phyloP scores from a whole-genome alignment of 2,113 vertebrate species.

The Pseudopodoces humilis region DNA sequence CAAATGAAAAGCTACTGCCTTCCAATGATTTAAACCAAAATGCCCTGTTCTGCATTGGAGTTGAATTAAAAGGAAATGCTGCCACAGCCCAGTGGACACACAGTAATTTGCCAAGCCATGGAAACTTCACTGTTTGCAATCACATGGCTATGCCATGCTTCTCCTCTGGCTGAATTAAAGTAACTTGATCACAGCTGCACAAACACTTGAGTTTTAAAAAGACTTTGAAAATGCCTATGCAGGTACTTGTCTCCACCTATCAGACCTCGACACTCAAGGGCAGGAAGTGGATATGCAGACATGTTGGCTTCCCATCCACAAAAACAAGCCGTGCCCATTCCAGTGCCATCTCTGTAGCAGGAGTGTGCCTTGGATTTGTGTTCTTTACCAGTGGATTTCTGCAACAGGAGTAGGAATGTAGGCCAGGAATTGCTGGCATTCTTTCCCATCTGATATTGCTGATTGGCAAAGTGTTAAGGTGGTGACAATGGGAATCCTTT shows the following conservation, averaged over 20 bases:
- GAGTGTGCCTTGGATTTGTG: not conserved
- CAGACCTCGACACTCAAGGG: not conserved
- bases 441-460: not conserved
- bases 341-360: not conserved
- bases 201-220: not conserved
- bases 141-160: not conserved
- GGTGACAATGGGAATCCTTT: not conserved
- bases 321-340: not conserved
- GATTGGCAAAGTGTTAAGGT: not conserved
- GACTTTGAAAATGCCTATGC: not conserved
- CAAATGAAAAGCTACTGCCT: not conserved
- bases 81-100: not conserved
- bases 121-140: not conserved
- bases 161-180: not conserved
- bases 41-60: not conserved
- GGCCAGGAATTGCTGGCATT: not conserved
- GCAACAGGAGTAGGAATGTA: not conserved
- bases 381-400: not conserved
- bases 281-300: not conserved
- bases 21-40: not conserved
- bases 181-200: not conserved
- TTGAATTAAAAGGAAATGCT: not conserved
- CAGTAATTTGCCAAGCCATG: not conserved
- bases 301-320: not conserved
- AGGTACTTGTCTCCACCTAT: not conserved